Conservation (phyloP, 1,140 invertebrate species). For the Condylostylus longicornis region DNA sequence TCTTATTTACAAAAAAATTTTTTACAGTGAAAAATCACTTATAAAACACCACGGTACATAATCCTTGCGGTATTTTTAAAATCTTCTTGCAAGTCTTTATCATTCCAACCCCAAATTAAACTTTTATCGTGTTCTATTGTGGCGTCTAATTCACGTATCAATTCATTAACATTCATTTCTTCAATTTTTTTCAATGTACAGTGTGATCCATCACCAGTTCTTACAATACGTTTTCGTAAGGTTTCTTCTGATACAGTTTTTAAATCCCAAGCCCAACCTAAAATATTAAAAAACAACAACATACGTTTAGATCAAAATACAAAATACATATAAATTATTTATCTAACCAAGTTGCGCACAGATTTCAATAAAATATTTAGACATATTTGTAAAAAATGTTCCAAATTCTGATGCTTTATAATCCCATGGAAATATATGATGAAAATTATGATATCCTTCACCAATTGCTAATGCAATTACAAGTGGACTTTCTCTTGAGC, state of each 20-base stretch:
- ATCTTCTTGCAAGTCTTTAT: no score
- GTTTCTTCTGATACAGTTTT: constrained; percentile 38
- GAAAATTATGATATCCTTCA: constrained; percentile 80
- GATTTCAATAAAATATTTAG: constrained; percentile 47
- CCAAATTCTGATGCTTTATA: constrained; percentile 45
- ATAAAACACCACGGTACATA: no score
- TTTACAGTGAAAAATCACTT: no score
- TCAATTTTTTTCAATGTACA: neutral
- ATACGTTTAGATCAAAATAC: neutral
- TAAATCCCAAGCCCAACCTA: constrained; percentile 64
- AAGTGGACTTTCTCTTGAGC: constrained; percentile 39
- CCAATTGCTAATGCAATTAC: constrained; percentile 39
- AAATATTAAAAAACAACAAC: constrained; percentile 12
- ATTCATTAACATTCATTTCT: no score
- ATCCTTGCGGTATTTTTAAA: no score
- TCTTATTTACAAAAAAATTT: no score
- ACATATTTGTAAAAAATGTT: constrained; percentile 14
- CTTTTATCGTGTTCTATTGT: constrained; percentile 12
- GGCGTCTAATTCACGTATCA: no score
- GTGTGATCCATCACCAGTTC: constrained; percentile 44
- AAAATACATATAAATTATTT: constrained; percentile 20
- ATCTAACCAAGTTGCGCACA: constrained; percentile 46
- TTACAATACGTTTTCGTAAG: constrained; percentile 31
- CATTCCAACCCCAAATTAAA: constrained; percentile 41
- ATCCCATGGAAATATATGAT: constrained; percentile 66